Evolutionary conservation across 64 coral and sea anemone species (phyloP).

Genomic region (Trachythela sp.): DNA sequence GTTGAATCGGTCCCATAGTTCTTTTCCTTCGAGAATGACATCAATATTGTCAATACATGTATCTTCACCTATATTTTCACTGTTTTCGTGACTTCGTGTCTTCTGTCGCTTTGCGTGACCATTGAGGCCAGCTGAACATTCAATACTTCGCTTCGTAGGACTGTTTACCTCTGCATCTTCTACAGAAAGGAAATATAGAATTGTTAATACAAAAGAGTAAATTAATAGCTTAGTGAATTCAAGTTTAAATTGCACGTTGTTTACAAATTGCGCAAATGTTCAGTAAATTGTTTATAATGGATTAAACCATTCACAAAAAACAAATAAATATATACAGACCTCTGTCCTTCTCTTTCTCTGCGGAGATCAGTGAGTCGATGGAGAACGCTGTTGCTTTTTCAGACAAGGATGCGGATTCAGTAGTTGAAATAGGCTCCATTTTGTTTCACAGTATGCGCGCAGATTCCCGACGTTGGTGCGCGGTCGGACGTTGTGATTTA

Average conservation of each 20-base stretch:
- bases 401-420: constrained; percentile 48
- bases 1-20: constrained; percentile 96
- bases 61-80: constrained; percentile 3
- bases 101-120: background rate
- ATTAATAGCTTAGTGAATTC: background rate
- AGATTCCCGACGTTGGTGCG: background rate
- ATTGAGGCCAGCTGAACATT: background rate
- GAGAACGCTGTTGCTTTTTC: constrained; percentile 89
- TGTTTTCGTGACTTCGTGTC: background rate
- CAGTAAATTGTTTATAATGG: background rate
- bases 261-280: background rate
- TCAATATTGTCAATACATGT: constrained; percentile 52
- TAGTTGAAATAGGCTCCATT: background rate
- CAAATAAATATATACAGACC: constrained; percentile 33
- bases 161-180: background rate
- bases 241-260: background rate
- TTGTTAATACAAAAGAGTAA: too few species aligned
- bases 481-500: constrained; percentile 3
- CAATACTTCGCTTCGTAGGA: background rate
- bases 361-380: constrained; percentile 84
- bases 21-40: constrained; percentile 72
- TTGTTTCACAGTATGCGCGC: background rate
- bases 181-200: background rate
- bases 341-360: constrained; percentile 41
- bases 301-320: background rate